These are phyloP conservation scores for Diceros bicornis DNA, from an alignment of 2,797 vertebrate genomes.

Conservation along the genomic window DNA sequence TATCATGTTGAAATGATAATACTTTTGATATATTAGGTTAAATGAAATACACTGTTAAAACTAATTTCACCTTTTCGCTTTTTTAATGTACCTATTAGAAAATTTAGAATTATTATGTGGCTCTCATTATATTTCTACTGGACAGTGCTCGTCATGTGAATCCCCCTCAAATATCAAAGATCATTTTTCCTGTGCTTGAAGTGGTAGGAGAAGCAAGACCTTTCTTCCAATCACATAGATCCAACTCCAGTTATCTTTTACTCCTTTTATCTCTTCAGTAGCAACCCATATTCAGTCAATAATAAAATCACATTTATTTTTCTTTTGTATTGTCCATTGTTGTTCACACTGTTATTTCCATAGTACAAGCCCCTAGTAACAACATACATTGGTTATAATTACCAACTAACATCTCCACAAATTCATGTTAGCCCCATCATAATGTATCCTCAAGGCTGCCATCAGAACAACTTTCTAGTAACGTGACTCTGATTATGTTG, in stretches of 20 bases:
- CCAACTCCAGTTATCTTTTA: neutral
- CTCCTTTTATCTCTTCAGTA: neutral
- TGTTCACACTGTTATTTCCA: slow-evolving; percentile 6
- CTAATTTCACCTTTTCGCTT: slow-evolving; percentile 13
- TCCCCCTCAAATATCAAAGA: neutral
- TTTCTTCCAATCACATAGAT: neutral
- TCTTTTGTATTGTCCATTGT: slow-evolving; percentile 13
- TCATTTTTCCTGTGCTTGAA: neutral
- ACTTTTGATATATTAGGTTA: slow-evolving; percentile 23
- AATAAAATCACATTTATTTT: slow-evolving; percentile 23
- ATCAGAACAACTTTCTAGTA: neutral
- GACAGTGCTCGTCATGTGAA: neutral
- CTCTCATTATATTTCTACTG: neutral
- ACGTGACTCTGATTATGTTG: neutral
- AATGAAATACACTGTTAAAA: slow-evolving; percentile 50
- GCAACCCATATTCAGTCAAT: neutral
- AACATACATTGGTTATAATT: slow-evolving; percentile 67
- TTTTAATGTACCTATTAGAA: neutral
- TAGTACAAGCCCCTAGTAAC: neutral
- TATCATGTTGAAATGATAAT: neutral
- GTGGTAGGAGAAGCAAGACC: neutral
- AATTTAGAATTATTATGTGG: neutral
- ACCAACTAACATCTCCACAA: neutral
- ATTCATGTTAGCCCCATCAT: slow-evolving; percentile 33
- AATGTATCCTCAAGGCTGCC: neutral